These are phyloP conservation scores for Hippocampus zosterae DNA, from an alignment of 2,113 vertebrate genomes.

Conservation along the genomic window DNA sequence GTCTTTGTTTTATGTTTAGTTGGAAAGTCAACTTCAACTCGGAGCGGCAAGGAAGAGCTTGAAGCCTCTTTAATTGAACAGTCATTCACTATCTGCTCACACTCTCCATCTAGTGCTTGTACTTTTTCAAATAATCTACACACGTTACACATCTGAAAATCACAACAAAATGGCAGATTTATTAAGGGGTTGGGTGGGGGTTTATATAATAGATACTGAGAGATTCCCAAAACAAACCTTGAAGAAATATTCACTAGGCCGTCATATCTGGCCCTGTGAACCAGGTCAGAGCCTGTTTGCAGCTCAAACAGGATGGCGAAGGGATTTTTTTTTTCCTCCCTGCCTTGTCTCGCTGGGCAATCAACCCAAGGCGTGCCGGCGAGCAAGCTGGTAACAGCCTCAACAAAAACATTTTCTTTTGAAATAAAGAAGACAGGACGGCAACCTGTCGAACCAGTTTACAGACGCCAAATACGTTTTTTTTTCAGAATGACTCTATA, in stretches of 20 bases:
- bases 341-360: not conserved
- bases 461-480: not conserved
- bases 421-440: not conserved
- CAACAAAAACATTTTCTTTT: not conserved
- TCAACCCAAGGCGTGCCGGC: not conserved
- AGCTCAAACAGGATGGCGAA: not conserved
- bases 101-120: no score
- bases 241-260: no score
- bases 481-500: not conserved
- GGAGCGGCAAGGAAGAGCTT: no score
- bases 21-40: not conserved
- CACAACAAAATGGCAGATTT: no score
- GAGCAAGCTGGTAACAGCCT: not conserved
- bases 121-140: no score
- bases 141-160: no score
- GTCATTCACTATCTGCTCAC: no score
- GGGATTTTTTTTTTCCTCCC: not conserved
- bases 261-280: not conserved
- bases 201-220: no score
- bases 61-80: no score
- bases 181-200: no score
- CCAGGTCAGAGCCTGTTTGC: not conserved
- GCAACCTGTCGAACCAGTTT: not conserved
- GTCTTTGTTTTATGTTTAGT: no score
- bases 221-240: no score